Base-by-base conservation (phyloP, 1,140 invertebrate genomes). In the Drosophila tsacasi region DNA sequence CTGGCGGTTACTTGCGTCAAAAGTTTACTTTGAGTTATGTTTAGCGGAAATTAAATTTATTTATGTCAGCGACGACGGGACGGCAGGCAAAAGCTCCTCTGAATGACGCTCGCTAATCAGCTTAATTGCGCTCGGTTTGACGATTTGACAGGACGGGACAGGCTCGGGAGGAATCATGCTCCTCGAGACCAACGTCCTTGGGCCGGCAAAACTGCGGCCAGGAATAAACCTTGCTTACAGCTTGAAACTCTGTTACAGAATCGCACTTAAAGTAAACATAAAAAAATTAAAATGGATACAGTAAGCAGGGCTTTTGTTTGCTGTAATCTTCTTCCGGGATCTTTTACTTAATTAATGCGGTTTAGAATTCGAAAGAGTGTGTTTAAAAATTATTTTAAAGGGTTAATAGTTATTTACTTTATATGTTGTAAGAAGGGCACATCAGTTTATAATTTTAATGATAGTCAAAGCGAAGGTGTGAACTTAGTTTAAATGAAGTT, bases 1-100 rank as follows among this genome's bases (percentile, higher is more conserved):
- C 47, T 79, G 55, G 46, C 64, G 58, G 75, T 75, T 60, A 81
- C 55, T 35, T 50, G 44, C 59, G 40, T 59, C 59, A 60, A 72
- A 79, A 79, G 76, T 79, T 73, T 79, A 35, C 76, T 79, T 79
- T 79, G 76, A 79, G 61, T 79, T 79, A 79, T 79, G 76, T 79
- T 79, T 59, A 54, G 67, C 54, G 66, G 60, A 79, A 79, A 79
- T 78, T 77, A 71, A 69, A 78, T 78, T 78, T 62, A 78, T 76
- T 77, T 78, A 69, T 71, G 75, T 40, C 58, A 61, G 55, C 67
- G 67, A 17, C 54, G 32, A 5, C 27, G 55, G 39, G 42, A 25
- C 35, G 66, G 21, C 21, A 30, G 30, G n/a, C 21, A 12, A 46
- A 17, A 52, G 50, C 37, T 44, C 47, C 67, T 46, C 44, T 79